These are phyloP conservation scores for Onthophagus taurus DNA, from an alignment of 1,140 invertebrate genomes.

Conservation along the genomic window DNA sequence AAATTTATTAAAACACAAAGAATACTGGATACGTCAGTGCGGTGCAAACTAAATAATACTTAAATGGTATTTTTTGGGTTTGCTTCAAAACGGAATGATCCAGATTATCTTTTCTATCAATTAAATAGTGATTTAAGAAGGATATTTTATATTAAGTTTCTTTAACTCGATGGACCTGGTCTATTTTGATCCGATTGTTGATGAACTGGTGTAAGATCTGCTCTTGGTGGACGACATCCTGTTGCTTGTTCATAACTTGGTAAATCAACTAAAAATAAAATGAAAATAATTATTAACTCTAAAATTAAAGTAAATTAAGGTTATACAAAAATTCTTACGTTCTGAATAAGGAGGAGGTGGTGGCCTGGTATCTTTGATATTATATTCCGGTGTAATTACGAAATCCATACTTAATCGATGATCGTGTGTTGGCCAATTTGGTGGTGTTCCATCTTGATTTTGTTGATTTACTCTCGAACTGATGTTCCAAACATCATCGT, in stretches of 20 bases:
- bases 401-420: neutral
- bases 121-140: no score
- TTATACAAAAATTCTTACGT: no score
- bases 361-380: neutral
- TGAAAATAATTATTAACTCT: neutral
- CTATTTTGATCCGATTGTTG: no score
- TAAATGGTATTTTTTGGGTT: no score
- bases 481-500: neutral
- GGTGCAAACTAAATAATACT: no score
- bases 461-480: neutral
- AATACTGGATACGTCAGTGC: no score
- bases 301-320: neutral
- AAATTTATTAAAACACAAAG: no score
- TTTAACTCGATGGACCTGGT: no score
- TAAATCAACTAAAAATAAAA: neutral
- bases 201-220: neutral
- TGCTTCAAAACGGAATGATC: no score
- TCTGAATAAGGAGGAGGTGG: neutral
- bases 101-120: no score
- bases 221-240: neutral
- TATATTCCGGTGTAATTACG: neutral
- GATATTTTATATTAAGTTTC: no score
- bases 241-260: neutral
- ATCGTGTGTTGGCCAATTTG: neutral
- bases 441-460: neutral